phyloP scores from a whole-genome alignment of 2,113 vertebrate genomes.

The Dromiciops gliroides region DNA sequence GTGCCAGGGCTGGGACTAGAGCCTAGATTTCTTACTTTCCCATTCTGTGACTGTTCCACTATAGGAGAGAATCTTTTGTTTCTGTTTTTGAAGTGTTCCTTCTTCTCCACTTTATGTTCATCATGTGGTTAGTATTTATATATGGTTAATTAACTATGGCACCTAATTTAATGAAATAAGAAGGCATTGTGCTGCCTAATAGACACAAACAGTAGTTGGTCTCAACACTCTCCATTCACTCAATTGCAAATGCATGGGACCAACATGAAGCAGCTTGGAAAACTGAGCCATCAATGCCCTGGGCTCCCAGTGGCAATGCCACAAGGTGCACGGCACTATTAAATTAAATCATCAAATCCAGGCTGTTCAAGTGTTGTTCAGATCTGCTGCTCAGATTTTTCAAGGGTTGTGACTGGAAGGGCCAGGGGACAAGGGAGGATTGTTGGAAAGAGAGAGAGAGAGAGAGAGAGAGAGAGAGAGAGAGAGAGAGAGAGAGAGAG shows the following conservation, averaged over 20 bases:
- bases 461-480: no score
- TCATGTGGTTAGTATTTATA: background rate
- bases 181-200: background rate
- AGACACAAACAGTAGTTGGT: background rate
- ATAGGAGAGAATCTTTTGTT: background rate
- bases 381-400: background rate
- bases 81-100: background rate
- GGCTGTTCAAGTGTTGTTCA: background rate
- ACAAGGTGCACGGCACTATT: background rate
- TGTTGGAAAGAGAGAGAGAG: background rate
- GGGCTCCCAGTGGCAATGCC: background rate
- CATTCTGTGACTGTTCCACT: background rate
- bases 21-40: background rate
- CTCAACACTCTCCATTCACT: background rate
- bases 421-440: background rate
- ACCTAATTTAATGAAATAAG: background rate
- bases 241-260: background rate
- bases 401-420: background rate
- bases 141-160: background rate
- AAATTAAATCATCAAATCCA: background rate
- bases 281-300: background rate
- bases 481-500: no score
- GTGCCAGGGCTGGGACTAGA: no score
- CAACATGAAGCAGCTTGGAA: background rate
- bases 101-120: background rate